phyloP scores from a whole-genome alignment of 2,113 vertebrate genomes.

The Globicephala melas region DNA sequence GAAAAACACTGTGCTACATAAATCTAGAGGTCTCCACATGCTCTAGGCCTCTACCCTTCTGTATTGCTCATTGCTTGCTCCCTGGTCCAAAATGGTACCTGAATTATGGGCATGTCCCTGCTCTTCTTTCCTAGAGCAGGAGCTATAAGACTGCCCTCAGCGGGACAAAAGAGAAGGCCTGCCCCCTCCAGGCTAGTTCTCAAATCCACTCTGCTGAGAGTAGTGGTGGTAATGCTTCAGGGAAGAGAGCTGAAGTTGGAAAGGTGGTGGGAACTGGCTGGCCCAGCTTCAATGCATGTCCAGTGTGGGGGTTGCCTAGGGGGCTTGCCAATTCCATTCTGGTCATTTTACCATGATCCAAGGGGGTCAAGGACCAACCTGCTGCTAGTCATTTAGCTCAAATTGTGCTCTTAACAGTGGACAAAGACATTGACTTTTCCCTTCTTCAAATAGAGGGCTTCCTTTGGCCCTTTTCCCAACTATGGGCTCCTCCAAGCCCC shows the following conservation, averaged over 20 bases:
- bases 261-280: background rate
- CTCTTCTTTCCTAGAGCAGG: background rate
- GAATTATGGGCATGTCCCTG: background rate
- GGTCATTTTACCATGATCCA: background rate
- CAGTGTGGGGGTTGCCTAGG: background rate
- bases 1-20: background rate
- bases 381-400: background rate
- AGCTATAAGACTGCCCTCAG: background rate
- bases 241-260: background rate
- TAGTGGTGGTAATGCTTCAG: background rate
- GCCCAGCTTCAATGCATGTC: background rate
- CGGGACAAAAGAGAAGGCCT: background rate
- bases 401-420: conserved; percentile 6
- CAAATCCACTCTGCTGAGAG: background rate
- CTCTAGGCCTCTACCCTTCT: background rate
- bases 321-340: conserved; percentile 8
- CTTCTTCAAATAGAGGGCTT: conserved; percentile 9
- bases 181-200: background rate
- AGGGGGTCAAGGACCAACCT: background rate
- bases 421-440: background rate
- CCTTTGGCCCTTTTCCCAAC: background rate
- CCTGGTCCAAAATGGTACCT: conserved; percentile 7
- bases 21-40: background rate
- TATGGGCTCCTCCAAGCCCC: background rate
- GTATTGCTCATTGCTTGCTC: background rate